phyloP scores from a whole-genome alignment of 2,113 vertebrate species.

The Tamias sibiricus region DNA sequence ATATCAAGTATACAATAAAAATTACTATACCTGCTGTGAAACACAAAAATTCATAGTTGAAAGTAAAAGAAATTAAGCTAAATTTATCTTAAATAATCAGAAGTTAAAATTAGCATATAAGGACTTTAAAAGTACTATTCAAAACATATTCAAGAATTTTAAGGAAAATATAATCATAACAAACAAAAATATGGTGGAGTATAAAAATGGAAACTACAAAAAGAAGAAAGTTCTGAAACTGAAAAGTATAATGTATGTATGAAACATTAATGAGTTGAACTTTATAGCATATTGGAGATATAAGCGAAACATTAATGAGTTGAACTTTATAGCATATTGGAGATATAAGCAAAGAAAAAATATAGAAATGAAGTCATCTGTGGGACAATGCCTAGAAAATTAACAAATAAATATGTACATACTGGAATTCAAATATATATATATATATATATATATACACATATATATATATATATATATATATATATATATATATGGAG shows the following conservation, averaged over 20 bases:
- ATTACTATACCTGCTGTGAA: not conserved
- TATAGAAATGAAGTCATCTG: not conserved
- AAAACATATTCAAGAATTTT: not conserved
- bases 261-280: not conserved
- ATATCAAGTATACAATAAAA: not conserved
- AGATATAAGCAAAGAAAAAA: not conserved
- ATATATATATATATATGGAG: not conserved
- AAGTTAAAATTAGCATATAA: not conserved
- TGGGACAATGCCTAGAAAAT: not conserved
- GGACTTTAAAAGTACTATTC: not conserved
- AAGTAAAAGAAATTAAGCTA: slow-evolving; percentile 2
- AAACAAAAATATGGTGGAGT: not conserved
- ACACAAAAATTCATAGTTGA: not conserved
- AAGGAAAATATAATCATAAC: not conserved
- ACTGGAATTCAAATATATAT: no score
- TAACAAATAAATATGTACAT: not conserved
- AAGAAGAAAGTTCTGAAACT: not conserved
- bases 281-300: not conserved
- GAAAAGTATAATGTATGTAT: not conserved
- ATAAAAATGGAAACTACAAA: slow-evolving; percentile 6
- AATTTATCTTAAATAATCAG: not conserved
- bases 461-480: no score
- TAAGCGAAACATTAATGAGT: not conserved
- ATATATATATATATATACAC: no score
- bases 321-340: not conserved